These are phyloP conservation scores for Cheilosia scutellata DNA, from an alignment of 2,888 invertebrate species.

Conservation along the genomic window DNA sequence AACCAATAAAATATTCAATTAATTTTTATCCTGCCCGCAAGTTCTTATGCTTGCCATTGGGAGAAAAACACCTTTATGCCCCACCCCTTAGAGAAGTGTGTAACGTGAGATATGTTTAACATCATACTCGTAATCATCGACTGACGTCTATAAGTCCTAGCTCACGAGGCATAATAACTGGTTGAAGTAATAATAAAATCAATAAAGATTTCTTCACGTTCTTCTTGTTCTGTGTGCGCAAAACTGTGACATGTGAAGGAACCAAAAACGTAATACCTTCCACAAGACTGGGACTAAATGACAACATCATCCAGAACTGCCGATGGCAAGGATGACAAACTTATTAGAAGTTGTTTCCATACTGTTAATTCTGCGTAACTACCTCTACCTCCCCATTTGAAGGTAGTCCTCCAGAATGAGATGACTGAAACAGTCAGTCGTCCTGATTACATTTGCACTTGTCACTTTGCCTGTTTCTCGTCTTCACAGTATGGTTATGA, in stretches of 20 bases:
- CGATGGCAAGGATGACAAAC: background rate
- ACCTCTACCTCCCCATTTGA: background rate
- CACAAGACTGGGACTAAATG: slow-evolving; percentile 20
- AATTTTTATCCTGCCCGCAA: slow-evolving; percentile 20
- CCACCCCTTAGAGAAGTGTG: background rate
- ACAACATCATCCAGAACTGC: slow-evolving; percentile 12
- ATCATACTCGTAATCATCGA: slow-evolving; percentile 25
- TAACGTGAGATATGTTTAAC: slow-evolving; percentile 11
- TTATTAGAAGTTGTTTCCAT: slow-evolving; percentile 11
- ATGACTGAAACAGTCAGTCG: slow-evolving; percentile 57
- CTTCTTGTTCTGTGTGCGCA: background rate
- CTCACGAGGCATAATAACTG: slow-evolving; percentile 41
- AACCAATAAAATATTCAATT: slow-evolving; percentile 24
- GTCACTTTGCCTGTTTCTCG: slow-evolving; percentile 17
- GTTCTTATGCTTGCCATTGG: background rate
- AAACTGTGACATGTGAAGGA: background rate
- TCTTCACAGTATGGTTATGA: slow-evolving; percentile 39
- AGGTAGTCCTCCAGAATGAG: slow-evolving; percentile 29
- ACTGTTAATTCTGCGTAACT: background rate
- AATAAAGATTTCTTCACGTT: slow-evolving; percentile 31
- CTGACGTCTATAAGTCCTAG: slow-evolving; percentile 14
- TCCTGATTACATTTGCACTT: slow-evolving; percentile 41
- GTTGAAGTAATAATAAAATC: slow-evolving; percentile 49
- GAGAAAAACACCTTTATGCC: slow-evolving; percentile 18
- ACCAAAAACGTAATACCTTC: slow-evolving; percentile 30